Conservation (phyloP, 2,113 vertebrate genomes). For the Corydoras maculifer region DNA sequence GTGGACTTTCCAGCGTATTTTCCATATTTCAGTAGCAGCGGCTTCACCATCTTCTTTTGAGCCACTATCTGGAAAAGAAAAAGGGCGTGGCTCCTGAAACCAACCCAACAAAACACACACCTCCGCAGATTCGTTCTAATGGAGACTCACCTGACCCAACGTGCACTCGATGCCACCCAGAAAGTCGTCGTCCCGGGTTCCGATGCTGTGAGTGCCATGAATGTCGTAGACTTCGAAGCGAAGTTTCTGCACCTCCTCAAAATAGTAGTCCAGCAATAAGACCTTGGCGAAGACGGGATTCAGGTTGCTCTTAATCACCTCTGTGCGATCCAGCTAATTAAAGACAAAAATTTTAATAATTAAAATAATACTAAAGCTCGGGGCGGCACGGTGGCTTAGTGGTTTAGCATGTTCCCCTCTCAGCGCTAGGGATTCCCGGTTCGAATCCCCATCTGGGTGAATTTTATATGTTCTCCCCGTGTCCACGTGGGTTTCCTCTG, state of each 20-base stretch:
- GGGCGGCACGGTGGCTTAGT: too few relatives aligned
- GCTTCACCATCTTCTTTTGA: conserved; percentile 85
- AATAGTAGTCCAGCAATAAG: conserved; percentile 86
- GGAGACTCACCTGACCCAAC: conserved; percentile 77
- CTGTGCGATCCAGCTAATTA: conserved; percentile 82
- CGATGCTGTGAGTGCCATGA: conserved; percentile 75
- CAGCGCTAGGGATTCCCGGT: too few relatives aligned
- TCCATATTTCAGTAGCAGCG: conserved; percentile 82
- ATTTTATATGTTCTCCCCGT: too few relatives aligned
- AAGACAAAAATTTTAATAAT: conserved; percentile 4
- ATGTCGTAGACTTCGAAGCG: conserved; percentile 91
- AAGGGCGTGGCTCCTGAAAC: not conserved
- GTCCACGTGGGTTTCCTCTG: too few relatives aligned
- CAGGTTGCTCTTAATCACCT: conserved; percentile 91
- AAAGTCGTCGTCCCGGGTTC: conserved; percentile 84
- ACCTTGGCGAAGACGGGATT: conserved; percentile 88
- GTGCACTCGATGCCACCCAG: conserved; percentile 89
- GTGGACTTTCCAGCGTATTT: conserved; percentile 89
- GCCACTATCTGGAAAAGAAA: conserved; percentile 79
- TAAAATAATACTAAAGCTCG: too few relatives aligned
- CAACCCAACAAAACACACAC: not conserved
- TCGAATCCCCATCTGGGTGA: too few relatives aligned
- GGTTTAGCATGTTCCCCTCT: too few relatives aligned
- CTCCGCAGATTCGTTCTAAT: not conserved
- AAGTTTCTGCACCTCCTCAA: conserved; percentile 92